Evolutionary conservation across 37 sponge, comb jelly and placozoan genomes (phyloP).

Genomic region (Axinella damicornis): DNA sequence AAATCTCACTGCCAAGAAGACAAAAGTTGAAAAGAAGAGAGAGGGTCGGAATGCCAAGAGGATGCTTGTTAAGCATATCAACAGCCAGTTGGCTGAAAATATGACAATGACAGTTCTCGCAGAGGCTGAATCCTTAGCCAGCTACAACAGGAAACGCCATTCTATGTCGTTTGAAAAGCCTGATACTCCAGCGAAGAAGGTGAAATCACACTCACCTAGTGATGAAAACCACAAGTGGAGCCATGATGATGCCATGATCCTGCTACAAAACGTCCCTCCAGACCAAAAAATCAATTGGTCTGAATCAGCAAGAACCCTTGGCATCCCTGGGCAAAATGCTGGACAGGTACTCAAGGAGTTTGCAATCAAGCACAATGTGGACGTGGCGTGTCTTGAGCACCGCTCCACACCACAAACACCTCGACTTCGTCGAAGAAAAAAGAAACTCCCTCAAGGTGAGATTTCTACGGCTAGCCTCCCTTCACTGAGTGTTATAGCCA

Average conservation of each 20-base stretch:
- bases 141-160: too few relatives aligned
- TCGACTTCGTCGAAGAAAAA: too few relatives aligned
- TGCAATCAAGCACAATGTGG: too few relatives aligned
- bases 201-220: slow-evolving; percentile 22
- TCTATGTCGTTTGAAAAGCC: too few relatives aligned
- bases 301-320: slow-evolving; percentile 8
- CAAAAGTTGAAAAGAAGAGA: background rate
- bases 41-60: background rate
- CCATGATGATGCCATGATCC: background rate
- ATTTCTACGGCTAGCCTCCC: too few relatives aligned
- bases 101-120: slow-evolving; percentile 5
- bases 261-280: slow-evolving; percentile 8
- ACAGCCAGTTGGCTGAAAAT: slow-evolving; percentile 10
- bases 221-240: slow-evolving; percentile 2
- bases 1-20: background rate
- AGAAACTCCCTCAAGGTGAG: too few relatives aligned
- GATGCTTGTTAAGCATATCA: background rate
- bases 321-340: too few relatives aligned
- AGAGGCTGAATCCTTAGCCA: slow-evolving; percentile 24
- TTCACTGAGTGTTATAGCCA: too few relatives aligned
- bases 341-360: too few relatives aligned
- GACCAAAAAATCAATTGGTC: slow-evolving; percentile 24
- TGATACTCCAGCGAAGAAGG: too few relatives aligned
- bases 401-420: too few relatives aligned
- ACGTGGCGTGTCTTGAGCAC: too few relatives aligned